Conservation (phyloP, 2,888 invertebrate species). For the Brachypalpus laphriformis region DNA sequence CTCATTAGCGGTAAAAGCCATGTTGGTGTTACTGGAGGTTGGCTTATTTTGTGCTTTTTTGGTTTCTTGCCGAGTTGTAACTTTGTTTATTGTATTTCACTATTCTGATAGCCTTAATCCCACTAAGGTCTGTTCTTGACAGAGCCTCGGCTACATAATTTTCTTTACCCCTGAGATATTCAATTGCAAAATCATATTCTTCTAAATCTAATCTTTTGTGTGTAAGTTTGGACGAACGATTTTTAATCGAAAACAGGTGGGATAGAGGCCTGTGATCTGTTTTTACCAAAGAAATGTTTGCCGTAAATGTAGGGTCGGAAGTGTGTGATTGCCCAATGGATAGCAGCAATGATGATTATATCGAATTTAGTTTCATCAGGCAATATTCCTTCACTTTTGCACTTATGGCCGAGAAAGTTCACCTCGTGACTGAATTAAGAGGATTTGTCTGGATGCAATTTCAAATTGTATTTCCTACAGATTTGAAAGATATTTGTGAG, state of each 20-base stretch:
- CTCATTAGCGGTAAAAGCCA: background rate
- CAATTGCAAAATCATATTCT: constrained; percentile 74
- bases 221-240: constrained; percentile 75
- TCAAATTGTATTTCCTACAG: no score
- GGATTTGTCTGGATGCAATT: constrained; percentile 40
- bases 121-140: constrained; percentile 40
- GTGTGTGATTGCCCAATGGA: no score
- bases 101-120: background rate
- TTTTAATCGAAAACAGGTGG: constrained; percentile 75
- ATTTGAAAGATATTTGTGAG: no score
- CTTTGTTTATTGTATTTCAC: background rate
- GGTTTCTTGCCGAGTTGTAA: no score
- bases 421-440: constrained; percentile 37
- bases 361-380: constrained; percentile 45
- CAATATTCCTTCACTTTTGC: constrained; percentile 36
- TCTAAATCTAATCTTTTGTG: constrained; percentile 75
- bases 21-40: background rate
- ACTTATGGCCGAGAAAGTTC: constrained; percentile 49
- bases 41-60: background rate
- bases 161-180: constrained; percentile 74
- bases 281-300: constrained; percentile 66
- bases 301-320: no score
- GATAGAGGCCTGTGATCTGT: constrained; percentile 75
- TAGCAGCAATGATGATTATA: constrained; percentile 62
- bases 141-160: constrained; percentile 65